Conservation (phyloP, 2,797 vertebrate genomes). For the Malacoctenus gilli region DNA sequence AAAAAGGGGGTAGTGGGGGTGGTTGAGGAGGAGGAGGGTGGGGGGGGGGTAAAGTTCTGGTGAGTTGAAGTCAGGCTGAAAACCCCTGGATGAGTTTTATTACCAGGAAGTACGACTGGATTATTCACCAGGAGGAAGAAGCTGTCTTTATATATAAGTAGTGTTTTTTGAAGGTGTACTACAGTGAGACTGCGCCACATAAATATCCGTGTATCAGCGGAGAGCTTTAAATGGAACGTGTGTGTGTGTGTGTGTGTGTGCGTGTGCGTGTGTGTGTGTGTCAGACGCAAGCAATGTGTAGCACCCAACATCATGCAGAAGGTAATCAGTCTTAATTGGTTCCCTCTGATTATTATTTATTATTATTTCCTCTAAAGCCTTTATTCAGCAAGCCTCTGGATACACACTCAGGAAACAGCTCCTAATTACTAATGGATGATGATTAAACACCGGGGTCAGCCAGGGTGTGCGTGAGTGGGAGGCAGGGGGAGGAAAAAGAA, state of each 20-base stretch:
- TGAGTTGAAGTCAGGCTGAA: constrained; percentile 39
- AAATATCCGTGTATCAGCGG: no score
- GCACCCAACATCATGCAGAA: constrained; percentile 41
- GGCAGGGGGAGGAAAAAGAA: constrained; percentile 10
- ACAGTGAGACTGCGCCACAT: no score
- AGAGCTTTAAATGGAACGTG: no score
- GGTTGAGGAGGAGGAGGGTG: no score
- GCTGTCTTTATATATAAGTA: no score
- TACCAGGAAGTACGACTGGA: constrained; percentile 25
- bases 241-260: background rate
- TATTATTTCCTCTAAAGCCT: constrained; percentile 70
- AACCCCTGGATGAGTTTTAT: constrained; percentile 26
- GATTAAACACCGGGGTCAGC: constrained; percentile 65
- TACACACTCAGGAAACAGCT: constrained; percentile 70
- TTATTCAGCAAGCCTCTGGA: constrained; percentile 68
- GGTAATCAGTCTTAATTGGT: constrained; percentile 74
- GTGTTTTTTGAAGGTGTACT: no score
- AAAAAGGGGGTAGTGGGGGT: no score
- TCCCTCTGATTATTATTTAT: constrained; percentile 78
- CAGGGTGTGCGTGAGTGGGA: constrained; percentile 42
- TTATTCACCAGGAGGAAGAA: constrained; percentile 28
- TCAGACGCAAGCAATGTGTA: constrained; percentile 20
- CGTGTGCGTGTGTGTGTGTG: constrained; percentile 7
- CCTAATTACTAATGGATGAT: constrained; percentile 77
- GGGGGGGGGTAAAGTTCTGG: constrained; percentile 43